These are phyloP conservation scores for Oceanodroma tethys DNA, from an alignment of 2,113 vertebrate species.

Conservation along the genomic window DNA sequence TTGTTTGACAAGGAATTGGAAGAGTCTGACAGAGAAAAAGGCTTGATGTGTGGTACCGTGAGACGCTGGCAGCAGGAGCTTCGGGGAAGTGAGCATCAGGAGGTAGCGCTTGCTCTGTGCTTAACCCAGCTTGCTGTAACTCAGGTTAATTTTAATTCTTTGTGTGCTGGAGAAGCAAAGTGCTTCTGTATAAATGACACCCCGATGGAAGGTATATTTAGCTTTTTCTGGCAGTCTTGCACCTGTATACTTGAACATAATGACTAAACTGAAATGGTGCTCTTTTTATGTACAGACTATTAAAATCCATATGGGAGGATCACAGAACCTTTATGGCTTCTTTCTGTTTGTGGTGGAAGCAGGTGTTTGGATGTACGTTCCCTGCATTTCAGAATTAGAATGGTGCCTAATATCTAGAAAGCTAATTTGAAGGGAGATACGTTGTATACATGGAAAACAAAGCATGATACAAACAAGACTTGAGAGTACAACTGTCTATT, in stretches of 20 bases:
- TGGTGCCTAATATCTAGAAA: background rate
- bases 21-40: background rate
- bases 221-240: background rate
- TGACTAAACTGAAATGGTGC: background rate
- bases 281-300: background rate
- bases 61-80: background rate
- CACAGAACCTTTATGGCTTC: background rate
- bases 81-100: background rate
- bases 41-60: rapidly evolving
- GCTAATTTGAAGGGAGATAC: background rate
- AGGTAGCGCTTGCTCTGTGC: background rate
- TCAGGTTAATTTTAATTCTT: background rate
- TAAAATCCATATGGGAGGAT: background rate
- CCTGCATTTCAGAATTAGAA: background rate
- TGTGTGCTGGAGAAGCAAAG: background rate
- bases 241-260: background rate
- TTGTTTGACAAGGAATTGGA: conserved; percentile 1
- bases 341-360: background rate
- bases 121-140: background rate
- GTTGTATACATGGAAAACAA: background rate
- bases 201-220: background rate
- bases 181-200: background rate
- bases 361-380: background rate
- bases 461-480: background rate
- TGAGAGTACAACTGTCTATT: background rate